phyloP scores from a whole-genome alignment of 1,140 invertebrate species.

The Megalopta genalis region DNA sequence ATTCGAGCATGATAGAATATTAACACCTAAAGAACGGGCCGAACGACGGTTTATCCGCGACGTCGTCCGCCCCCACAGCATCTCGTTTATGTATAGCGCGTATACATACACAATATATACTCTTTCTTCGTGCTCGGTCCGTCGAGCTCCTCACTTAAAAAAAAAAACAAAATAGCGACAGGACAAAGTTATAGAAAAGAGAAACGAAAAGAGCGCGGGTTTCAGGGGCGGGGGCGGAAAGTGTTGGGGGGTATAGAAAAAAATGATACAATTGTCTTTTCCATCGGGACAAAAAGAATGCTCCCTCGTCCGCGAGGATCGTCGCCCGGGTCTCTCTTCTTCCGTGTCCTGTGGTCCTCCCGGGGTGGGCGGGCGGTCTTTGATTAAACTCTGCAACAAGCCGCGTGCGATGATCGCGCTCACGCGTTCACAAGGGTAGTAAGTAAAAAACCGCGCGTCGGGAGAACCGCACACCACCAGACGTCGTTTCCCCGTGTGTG shows the following conservation, averaged over 20 bases:
- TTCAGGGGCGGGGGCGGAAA: no score
- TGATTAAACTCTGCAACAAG: no score
- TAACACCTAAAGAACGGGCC: slow-evolving; percentile 66
- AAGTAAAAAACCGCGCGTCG: no score
- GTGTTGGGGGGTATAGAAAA: no score
- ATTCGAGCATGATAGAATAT: slow-evolving; percentile 69
- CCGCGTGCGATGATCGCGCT: no score
- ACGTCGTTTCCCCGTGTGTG: no score
- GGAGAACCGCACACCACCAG: no score
- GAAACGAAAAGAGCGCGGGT: no score
- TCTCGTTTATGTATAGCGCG: slow-evolving; percentile 52
- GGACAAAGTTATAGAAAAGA: not conserved
- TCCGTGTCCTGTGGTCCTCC: no score
- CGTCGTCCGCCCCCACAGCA: slow-evolving; percentile 68
- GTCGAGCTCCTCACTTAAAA: not conserved
- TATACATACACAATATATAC: not conserved
- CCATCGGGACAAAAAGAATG: not conserved
- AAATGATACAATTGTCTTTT: not conserved
- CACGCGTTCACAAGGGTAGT: no score
- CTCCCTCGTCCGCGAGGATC: slow-evolving; percentile 15
- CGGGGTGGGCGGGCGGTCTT: no score
- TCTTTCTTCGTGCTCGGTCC: not conserved
- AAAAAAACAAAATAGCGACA: not conserved
- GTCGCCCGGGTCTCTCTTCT: not conserved
- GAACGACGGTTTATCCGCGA: slow-evolving; percentile 41